Conservation (phyloP, 2,888 invertebrate genomes). For the Rhopalosiphum nymphaeae region DNA sequence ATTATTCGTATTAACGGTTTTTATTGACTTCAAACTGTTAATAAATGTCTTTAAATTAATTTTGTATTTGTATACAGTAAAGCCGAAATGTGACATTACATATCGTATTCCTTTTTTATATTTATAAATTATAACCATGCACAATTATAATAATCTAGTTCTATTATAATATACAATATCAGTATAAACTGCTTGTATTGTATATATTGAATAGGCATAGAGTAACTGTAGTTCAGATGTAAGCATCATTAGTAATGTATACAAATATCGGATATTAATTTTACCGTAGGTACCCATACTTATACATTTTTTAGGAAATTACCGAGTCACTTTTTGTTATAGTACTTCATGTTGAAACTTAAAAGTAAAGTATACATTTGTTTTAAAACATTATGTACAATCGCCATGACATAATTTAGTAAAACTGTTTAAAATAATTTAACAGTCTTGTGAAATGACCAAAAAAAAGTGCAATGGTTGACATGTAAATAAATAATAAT, state of each 20-base stretch:
- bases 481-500: background rate
- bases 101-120: background rate
- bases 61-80: no score
- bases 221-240: background rate
- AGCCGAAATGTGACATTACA: no score
- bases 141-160: background rate
- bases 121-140: background rate
- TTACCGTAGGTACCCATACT: background rate
- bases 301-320: background rate
- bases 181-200: background rate
- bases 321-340: background rate
- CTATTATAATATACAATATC: background rate
- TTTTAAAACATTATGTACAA: background rate
- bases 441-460: background rate
- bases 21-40: no score
- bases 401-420: background rate
- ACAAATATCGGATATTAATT: background rate
- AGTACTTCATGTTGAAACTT: background rate
- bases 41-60: no score
- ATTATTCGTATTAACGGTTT: no score
- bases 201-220: background rate
- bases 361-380: background rate
- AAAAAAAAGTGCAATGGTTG: background rate
- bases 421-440: constrained; percentile 4
- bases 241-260: background rate